A percentile compares a stretch with the other conserved stretches of the same genome.
phyloP scores from a whole-genome alignment of 1,140 invertebrate genomes.

The Meteorus sp. region DNA sequence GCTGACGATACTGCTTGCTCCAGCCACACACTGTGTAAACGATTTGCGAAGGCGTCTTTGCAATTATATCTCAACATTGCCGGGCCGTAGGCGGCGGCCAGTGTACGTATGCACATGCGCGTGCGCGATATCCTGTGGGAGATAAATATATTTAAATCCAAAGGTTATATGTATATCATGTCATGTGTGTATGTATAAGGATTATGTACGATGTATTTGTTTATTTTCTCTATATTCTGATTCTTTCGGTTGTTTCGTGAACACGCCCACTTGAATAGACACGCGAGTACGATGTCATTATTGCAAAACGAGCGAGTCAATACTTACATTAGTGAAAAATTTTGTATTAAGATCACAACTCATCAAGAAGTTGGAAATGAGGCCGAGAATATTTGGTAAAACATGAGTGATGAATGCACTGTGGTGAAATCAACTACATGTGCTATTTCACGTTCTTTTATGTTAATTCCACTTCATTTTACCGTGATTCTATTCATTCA shows the following conservation, averaged over 20 bases:
- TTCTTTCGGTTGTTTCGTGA: too few species aligned
- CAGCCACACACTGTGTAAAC: too few species aligned
- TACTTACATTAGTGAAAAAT: neutral
- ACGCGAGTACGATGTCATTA: neutral
- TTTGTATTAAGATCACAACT: neutral
- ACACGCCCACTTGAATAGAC: neutral
- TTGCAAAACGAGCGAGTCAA: neutral
- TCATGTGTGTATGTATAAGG: neutral
- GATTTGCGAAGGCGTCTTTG: constrained; percentile 23
- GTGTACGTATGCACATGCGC: neutral
- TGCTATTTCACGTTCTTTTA: too few species aligned
- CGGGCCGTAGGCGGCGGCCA: neutral
- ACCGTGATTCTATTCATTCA: too few species aligned
- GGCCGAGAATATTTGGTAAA: neutral
- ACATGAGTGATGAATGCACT: too few species aligned
- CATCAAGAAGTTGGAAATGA: neutral
- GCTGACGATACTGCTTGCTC: neutral
- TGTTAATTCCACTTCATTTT: too few species aligned
- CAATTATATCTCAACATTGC: constrained; percentile 2
- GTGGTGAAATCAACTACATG: too few species aligned
- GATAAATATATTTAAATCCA: neutral
- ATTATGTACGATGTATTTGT: neutral
- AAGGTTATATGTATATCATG: neutral
- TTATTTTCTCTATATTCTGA: too few species aligned
- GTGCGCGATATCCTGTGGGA: too few species aligned